A percentile compares a stretch with the other conserved stretches of the same genome.
These are phyloP conservation scores for Coryphaenoides rupestris DNA, from an alignment of 2,113 vertebrate genomes.

Conservation along the genomic window DNA sequence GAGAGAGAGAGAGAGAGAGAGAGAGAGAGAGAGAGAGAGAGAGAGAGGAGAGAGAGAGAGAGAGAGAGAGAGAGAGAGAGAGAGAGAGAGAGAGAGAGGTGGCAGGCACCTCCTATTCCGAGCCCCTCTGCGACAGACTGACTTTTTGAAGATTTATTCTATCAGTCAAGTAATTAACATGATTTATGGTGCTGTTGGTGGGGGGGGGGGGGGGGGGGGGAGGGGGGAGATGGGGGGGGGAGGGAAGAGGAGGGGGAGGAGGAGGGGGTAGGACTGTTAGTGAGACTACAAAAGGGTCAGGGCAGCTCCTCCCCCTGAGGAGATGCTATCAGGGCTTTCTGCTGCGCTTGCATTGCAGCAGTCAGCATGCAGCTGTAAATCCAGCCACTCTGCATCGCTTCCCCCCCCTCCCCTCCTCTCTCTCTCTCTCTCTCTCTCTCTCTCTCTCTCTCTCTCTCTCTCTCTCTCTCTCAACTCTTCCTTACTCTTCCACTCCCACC, in stretches of 20 bases:
- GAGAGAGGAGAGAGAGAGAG: no score
- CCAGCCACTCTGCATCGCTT: conserved; percentile 70
- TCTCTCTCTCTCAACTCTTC: conserved; percentile 18
- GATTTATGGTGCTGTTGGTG: conserved; percentile 70
- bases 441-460: conserved; percentile 39
- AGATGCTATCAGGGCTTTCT: conserved; percentile 82
- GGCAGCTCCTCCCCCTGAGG: conserved; percentile 66
- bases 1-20: no score
- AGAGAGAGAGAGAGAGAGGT: conserved; percentile 16
- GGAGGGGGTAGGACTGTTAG: conserved; percentile 57
- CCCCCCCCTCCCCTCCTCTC: conserved; percentile 1
- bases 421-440: not conserved
- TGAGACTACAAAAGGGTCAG: conserved; percentile 76
- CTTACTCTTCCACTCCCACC: conserved; percentile 39
- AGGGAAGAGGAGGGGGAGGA: no score
- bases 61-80: conserved; percentile 48
- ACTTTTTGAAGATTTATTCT: conserved; percentile 75
- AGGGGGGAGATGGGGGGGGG: conserved; percentile 14
- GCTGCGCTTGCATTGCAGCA: conserved; percentile 76
- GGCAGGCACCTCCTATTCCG: conserved; percentile 62
- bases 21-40: no score
- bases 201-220: no score
- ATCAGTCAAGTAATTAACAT: conserved; percentile 81
- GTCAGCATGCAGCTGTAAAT: conserved; percentile 80
- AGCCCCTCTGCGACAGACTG: conserved; percentile 50